Evolutionary conservation across 2,888 invertebrate genomes (phyloP), one percentile per base, ranked within the genome.

Genomic region (Monopis laevigella): DNA sequence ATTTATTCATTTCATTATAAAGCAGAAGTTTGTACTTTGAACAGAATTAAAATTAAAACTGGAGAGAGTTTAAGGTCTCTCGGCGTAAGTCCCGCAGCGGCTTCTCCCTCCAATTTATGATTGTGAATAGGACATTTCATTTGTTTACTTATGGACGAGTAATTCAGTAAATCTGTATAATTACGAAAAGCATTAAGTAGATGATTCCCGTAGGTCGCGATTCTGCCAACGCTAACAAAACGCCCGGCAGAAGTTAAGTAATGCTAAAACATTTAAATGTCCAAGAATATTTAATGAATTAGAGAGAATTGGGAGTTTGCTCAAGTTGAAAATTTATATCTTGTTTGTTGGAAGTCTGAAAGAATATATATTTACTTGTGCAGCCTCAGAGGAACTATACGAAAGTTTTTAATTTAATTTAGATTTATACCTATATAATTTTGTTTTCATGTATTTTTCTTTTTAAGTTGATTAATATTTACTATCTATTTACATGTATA

Each of bases 121-220:
- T 74, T 72, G 71, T 73, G 73, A 77, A 75, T 75, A 74, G 70
- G 65, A 58, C 65, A 66, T 73, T 67, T 62, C 62, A 65, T 69
- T 68, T 75, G 74, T 75, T 78, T 75, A 77, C 74, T 77, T 75
- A 77, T 75, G 74, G 72, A 64, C 71, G 69, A 78, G 75, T 77
- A 80, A 80, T 80, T 80, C 80, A 62, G 48, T 52, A 68, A 80
- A 78, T 78, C 80, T 69, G 73, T 78, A 80, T 81, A 82, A 82
- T 82, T 81, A 78, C 78, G 41, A 39, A 41, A 53, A 61, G 78
- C 65, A 81, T 81, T 78, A 80, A 40, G 26, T 24, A 74, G 80
- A 81, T 80, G 78, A 81, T 71, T 70, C 77, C 55, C 18, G 5
- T 36, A 14, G 12, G 28, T 12, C 26, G 32, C 56, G 53, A 59